phyloP scores from a whole-genome alignment of 2,888 invertebrate genomes.

The Serrognathus titanus region DNA sequence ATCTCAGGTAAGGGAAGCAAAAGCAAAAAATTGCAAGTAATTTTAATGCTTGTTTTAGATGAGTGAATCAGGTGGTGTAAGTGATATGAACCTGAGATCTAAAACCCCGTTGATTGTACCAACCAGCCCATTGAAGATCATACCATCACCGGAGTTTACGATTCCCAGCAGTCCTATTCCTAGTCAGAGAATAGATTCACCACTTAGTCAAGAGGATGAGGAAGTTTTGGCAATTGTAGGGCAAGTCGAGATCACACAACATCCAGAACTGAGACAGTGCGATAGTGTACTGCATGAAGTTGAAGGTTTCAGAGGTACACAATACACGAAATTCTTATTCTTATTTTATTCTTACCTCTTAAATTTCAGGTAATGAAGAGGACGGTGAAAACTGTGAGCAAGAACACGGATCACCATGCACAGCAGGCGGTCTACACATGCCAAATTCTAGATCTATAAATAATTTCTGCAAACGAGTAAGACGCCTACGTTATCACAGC shows the following conservation, averaged over 20 bases:
- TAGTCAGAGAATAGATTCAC: conserved; percentile 43
- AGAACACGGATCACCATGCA: conserved; percentile 55
- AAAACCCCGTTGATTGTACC: conserved; percentile 26
- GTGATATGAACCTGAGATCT: conserved; percentile 42
- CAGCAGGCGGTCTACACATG: conserved; percentile 60
- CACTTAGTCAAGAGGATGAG: conserved; percentile 51
- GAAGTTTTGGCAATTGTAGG: conserved; percentile 56
- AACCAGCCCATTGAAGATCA: conserved; percentile 41
- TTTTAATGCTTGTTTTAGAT: background rate
- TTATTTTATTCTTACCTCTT: conserved; percentile 2
- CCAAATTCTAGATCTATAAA: conserved; percentile 57
- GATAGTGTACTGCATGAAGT: conserved; percentile 47
- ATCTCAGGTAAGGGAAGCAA: conserved; percentile 37
- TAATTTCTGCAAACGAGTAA: conserved; percentile 56
- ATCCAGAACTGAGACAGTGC: conserved; percentile 37
- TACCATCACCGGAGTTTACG: conserved; percentile 39
- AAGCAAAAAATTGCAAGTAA: background rate
- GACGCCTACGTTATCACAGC: conserved; percentile 60
- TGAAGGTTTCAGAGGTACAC: conserved; percentile 23
- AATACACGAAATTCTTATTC: too few species aligned
- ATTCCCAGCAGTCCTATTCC: conserved; percentile 40
- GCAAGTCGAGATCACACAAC: conserved; percentile 36
- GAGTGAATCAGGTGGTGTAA: conserved; percentile 12
- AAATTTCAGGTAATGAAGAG: conserved; percentile 21
- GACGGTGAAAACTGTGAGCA: conserved; percentile 48